Percentiles rank a stretch among this genome's conserved stretches.
These are phyloP conservation scores for Trimorus sp. DNA, from an alignment of 2,888 invertebrate genomes.

Conservation along the genomic window DNA sequence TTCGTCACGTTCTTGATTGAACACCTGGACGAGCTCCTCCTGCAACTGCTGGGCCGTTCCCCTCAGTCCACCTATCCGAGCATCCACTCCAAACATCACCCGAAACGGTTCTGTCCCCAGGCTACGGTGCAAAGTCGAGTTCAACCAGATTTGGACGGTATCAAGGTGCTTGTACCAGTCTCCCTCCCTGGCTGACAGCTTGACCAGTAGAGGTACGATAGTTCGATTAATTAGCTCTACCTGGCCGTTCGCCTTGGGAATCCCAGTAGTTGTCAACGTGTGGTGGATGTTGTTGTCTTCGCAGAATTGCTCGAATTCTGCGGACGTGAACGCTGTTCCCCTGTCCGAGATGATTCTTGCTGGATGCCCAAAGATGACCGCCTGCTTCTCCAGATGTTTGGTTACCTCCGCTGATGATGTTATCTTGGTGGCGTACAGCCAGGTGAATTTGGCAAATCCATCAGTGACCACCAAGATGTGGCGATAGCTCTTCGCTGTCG, in stretches of 20 bases:
- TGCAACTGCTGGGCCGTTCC: neutral
- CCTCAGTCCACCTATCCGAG: neutral
- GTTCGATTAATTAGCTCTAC: constrained; percentile 7
- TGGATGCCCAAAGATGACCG: constrained; percentile 4
- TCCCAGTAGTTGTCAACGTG: neutral
- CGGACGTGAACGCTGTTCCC: constrained; percentile 16
- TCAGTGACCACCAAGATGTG: neutral
- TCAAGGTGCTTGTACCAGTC: constrained; percentile 9
- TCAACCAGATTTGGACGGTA: neutral
- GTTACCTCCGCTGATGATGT: neutral
- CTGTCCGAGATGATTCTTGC: constrained; percentile 10
- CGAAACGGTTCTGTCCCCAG: constrained; percentile 7
- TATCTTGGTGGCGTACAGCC: constrained; percentile 4
- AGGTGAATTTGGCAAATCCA: constrained; percentile 7
- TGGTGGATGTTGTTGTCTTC: neutral
- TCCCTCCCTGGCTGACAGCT: constrained; percentile 4
- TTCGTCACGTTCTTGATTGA: constrained; percentile 9
- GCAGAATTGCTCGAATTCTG: constrained; percentile 9
- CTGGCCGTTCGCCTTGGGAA: constrained; percentile 14
- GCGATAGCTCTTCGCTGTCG: constrained; percentile 2
- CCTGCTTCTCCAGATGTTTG: neutral
- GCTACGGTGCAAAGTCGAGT: constrained; percentile 11
- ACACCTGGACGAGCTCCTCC: neutral
- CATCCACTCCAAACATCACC: constrained; percentile 9
- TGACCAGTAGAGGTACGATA: neutral